Conservation (phyloP, 1,140 invertebrate species). For the Arctopsyche grandis region DNA sequence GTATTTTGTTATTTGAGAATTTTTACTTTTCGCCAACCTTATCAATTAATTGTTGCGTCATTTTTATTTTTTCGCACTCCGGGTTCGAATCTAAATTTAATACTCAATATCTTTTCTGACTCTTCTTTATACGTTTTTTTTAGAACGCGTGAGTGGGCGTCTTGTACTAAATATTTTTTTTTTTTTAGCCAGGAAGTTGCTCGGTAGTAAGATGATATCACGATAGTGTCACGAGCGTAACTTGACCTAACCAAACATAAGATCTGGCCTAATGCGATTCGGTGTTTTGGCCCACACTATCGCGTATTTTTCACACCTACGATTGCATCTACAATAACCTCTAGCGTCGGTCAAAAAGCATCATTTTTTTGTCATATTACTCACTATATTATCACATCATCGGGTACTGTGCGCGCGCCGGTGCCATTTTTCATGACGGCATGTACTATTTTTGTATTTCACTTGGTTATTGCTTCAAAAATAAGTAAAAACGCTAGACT, state of each 20-base stretch:
- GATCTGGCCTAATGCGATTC: slow-evolving; percentile 14
- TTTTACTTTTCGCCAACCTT: too few relatives aligned
- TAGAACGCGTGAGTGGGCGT: background rate
- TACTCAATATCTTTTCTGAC: background rate
- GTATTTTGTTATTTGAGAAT: too few relatives aligned
- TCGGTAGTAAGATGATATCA: slow-evolving; percentile 29
- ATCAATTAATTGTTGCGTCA: too few relatives aligned
- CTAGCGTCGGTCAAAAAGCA: background rate
- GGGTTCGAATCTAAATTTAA: background rate
- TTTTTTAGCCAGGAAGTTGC: background rate
- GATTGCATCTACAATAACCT: background rate
- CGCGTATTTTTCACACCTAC: background rate
- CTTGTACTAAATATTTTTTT: slow-evolving; percentile 12
- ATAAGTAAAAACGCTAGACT: too few relatives aligned
- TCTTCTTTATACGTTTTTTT: slow-evolving; percentile 7
- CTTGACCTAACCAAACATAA: slow-evolving; percentile 41
- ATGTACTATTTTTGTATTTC: too few relatives aligned
- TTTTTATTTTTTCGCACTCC: too few relatives aligned
- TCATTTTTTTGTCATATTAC: background rate
- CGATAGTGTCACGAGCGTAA: slow-evolving; percentile 29
- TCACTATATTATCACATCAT: background rate
- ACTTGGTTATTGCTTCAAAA: too few relatives aligned
- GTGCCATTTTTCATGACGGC: too few relatives aligned
- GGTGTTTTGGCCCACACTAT: background rate
- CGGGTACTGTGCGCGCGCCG: too few relatives aligned